These are phyloP conservation scores for Passer montanus DNA, from an alignment of 2,113 vertebrate species.

Conservation along the genomic window DNA sequence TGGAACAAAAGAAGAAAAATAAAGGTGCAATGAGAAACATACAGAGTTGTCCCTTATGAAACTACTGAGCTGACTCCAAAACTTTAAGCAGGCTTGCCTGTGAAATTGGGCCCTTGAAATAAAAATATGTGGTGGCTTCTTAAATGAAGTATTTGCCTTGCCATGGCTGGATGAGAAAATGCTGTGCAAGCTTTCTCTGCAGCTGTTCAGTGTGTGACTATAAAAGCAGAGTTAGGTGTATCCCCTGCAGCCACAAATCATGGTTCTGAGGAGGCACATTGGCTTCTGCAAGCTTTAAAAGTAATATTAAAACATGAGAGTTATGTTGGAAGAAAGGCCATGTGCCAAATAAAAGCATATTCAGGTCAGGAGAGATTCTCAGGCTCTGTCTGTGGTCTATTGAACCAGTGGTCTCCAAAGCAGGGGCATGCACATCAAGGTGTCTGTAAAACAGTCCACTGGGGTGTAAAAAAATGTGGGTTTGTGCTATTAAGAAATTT, in stretches of 20 bases:
- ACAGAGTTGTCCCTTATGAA: background rate
- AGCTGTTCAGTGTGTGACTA: background rate
- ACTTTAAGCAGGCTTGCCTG: background rate
- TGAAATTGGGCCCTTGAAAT: background rate
- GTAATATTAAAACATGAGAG: background rate
- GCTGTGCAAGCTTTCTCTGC: background rate
- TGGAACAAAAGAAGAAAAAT: background rate
- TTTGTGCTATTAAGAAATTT: background rate
- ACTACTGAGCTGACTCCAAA: background rate
- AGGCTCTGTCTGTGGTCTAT: background rate
- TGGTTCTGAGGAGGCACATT: background rate
- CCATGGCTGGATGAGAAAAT: background rate
- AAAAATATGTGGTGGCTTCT: background rate
- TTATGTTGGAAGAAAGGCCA: background rate
- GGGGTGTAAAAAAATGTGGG: background rate
- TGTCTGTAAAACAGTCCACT: background rate
- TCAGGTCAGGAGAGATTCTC: background rate
- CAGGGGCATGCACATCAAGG: rapidly evolving
- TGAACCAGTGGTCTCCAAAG: background rate
- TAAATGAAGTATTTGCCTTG: background rate
- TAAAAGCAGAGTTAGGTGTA: background rate
- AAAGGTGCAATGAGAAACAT: background rate
- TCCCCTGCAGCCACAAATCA: background rate
- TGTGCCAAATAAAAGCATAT: background rate
- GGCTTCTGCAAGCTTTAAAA: background rate